Evolutionary conservation across 2,113 vertebrate species (phyloP).

Genomic region (Capreolus pygargus): DNA sequence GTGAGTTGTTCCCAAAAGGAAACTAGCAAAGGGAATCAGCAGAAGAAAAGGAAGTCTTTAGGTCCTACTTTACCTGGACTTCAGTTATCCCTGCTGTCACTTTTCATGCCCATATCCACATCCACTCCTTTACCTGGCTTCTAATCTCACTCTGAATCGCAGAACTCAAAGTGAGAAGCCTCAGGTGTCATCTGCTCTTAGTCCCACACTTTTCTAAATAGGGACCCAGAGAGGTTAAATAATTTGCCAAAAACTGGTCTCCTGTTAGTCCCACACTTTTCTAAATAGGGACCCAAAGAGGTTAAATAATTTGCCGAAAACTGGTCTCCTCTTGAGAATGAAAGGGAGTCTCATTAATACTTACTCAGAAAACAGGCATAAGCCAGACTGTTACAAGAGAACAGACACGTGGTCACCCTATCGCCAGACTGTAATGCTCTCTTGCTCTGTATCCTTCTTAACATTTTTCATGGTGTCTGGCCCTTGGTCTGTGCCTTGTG

Average conservation of each 20-base stretch:
- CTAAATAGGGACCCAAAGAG: neutral
- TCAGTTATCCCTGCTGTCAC: neutral
- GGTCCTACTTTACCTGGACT: neutral
- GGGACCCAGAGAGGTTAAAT: neutral
- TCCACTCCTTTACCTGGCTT: neutral
- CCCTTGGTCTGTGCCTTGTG: neutral
- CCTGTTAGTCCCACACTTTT: neutral
- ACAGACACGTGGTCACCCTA: neutral
- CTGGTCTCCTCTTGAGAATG: neutral
- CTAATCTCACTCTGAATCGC: neutral
- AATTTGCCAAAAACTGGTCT: neutral
- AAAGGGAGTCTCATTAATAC: neutral
- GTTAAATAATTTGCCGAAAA: neutral
- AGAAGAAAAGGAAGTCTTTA: neutral
- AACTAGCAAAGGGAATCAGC: neutral
- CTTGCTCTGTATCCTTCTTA: neutral
- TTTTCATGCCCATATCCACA: neutral
- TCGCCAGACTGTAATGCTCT: neutral
- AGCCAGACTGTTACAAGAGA: neutral
- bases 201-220: neutral
- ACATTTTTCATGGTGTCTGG: neutral
- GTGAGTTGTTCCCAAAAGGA: constrained; percentile 68
- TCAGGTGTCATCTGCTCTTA: neutral
- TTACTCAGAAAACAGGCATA: neutral
- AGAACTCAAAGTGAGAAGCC: neutral